Base-by-base conservation (phyloP, 2,797 vertebrate species). In the Ceryle rudis region DNA sequence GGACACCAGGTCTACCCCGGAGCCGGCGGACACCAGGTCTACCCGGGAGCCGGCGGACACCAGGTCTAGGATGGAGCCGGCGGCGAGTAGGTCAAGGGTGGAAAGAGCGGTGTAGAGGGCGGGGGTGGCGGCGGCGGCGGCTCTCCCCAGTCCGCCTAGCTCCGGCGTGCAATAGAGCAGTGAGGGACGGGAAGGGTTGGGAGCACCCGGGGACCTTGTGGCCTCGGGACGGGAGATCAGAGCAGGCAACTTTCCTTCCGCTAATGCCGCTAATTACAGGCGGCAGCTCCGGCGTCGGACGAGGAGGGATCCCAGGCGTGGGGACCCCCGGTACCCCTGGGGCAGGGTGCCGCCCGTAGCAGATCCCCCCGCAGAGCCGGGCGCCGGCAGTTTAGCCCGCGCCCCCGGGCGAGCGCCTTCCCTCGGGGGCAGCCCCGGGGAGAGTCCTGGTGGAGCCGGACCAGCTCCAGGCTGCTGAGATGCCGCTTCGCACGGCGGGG, bases 201-300 rank as follows among this genome's bases (percentile, higher is more conserved):
- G 35, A 67, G 21, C 69, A 35, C 67, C 15, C 49, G 20, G 41
- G 65, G 80, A 82, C 73, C 80, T 71, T 37, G 77, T 73, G 91
- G 80, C 89, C 81, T 86, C 81, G 25, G 79, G 88, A 42, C 39
- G 61, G 65, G 67, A 87, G 93, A 95, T 88, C 90, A 88, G 93
- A 86, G 65, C 72, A 6, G 65, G 95, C 65, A 69, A 95, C 90
- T 96, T 95, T 91, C 89, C 65, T 97, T 33, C 89, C 37, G 33
- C 88, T 97, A 95, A 95, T 86, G 83, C 91, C 26, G 93, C 95
- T 96, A 96, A 95, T 97, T 95, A 96, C 79, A 2, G 60, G 61
- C 58, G 33, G 90, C 71, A 29, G 70, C 79, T 73, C 78, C 13
- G 62, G 33, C 52, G 52, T 9, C 28, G 41, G 74, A 41, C 25